A percentile compares a stretch with the other conserved stretches of the same genome.
These are phyloP conservation scores for Sitta carolinensis DNA, from an alignment of 2,797 vertebrate species.

Conservation along the genomic window DNA sequence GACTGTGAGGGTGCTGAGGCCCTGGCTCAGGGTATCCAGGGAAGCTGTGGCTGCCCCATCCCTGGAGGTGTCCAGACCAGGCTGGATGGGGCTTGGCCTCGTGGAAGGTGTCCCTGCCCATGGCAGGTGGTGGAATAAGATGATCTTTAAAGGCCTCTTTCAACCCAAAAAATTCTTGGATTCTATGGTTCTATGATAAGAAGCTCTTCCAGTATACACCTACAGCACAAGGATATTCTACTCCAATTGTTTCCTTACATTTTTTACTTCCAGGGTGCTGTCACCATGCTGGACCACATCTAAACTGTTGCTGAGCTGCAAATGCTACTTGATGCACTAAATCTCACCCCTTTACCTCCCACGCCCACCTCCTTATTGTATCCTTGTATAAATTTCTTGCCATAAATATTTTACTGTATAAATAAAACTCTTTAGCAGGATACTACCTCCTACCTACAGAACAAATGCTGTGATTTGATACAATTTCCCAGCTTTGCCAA, in stretches of 20 bases:
- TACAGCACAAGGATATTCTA: not conserved
- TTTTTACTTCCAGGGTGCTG: not conserved
- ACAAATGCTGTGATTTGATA: not conserved
- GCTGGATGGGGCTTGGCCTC: accelerated
- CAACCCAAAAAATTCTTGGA: not conserved
- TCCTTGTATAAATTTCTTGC: not conserved
- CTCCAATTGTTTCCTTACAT: not conserved
- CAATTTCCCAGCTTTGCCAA: not conserved
- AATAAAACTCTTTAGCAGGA: not conserved
- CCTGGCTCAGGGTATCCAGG: accelerated
- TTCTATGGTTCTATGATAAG: not conserved
- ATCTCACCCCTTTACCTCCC: not conserved
- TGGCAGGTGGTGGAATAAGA: not conserved
- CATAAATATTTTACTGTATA: not conserved
- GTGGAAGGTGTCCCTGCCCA: not conserved
- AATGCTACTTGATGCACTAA: not conserved
- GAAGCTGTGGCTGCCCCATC: not conserved
- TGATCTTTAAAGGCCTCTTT: not conserved
- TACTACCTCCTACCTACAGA: not conserved
- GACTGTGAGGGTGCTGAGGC: accelerated
- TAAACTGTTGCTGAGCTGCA: not conserved
- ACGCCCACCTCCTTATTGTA: not conserved
- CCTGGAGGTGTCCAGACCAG: not conserved
- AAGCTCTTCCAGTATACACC: not conserved
- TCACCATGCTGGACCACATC: not conserved